Evolutionary conservation across 2,888 invertebrate species (phyloP).

Genomic region (Hirudinaria manillensis): DNA sequence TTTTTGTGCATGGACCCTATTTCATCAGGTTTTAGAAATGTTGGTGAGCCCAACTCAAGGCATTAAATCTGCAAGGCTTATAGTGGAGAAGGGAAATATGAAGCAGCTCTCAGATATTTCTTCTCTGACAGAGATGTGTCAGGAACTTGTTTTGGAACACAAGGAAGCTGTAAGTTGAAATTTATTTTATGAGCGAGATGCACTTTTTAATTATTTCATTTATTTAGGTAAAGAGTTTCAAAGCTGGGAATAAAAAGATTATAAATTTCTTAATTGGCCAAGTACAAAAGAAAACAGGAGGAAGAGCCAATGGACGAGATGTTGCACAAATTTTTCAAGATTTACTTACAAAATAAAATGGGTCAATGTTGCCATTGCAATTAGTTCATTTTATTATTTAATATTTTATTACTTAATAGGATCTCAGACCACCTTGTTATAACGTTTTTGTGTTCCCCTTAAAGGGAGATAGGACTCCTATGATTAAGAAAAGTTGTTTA

Average conservation of each 20-base stretch:
- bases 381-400: too few relatives aligned
- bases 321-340: slow-evolving; percentile 27
- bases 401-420: too few relatives aligned
- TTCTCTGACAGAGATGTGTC: slow-evolving; percentile 16
- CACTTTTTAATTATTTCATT: background rate
- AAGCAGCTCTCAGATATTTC: slow-evolving; percentile 32
- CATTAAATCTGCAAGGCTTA: background rate
- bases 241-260: slow-evolving; percentile 35
- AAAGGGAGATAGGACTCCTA: too few relatives aligned
- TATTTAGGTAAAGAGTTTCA: slow-evolving; percentile 33
- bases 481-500: too few relatives aligned
- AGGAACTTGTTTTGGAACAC: slow-evolving; percentile 29
- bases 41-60: background rate
- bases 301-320: slow-evolving; percentile 30
- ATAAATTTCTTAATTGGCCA: slow-evolving; percentile 36
- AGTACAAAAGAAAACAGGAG: slow-evolving; percentile 29
- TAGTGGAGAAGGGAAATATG: slow-evolving; percentile 33
- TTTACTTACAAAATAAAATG: slow-evolving; percentile 13
- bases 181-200: background rate
- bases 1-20: background rate
- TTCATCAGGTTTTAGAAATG: background rate
- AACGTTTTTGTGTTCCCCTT: too few relatives aligned
- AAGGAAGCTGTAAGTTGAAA: slow-evolving; percentile 30
- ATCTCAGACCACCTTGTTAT: too few relatives aligned
- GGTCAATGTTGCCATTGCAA: too few relatives aligned